Conservation (phyloP, 1,140 invertebrate species). For the Cydia amplana region DNA sequence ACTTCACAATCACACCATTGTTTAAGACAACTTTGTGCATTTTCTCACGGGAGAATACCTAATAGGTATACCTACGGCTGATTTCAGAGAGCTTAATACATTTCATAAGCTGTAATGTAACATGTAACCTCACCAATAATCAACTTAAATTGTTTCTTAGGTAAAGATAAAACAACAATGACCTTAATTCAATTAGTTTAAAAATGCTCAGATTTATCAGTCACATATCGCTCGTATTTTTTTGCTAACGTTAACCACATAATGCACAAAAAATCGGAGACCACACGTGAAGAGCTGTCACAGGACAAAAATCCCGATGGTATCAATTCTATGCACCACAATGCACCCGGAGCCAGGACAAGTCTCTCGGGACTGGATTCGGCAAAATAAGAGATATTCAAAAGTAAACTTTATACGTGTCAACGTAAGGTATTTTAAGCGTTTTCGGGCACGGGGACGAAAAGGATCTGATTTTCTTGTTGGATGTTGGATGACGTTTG, state of each 20-base stretch:
- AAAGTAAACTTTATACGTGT: background rate
- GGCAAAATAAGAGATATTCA: background rate
- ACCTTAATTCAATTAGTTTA: background rate
- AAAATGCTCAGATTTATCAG: background rate
- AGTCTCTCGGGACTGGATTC: conserved; percentile 6
- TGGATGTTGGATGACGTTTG: conserved; percentile 22
- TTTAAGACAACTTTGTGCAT: too few relatives aligned
- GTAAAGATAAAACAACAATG: background rate
- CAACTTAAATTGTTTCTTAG: background rate
- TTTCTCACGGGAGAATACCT: too few relatives aligned
- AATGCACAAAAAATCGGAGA: conserved; percentile 26
- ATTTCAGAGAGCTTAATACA: too few relatives aligned
- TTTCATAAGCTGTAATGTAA: too few relatives aligned
- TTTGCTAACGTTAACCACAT: conserved; percentile 11
- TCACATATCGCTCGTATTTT: background rate
- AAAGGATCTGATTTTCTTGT: conserved; percentile 19
- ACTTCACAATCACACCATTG: too few relatives aligned
- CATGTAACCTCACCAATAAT: background rate
- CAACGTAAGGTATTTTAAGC: background rate
- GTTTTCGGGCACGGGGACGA: background rate
- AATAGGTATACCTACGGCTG: too few relatives aligned
- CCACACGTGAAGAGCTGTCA: conserved; percentile 23
- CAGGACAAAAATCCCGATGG: conserved; percentile 21
- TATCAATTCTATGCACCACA: conserved; percentile 31
- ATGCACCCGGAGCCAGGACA: conserved; percentile 9